Evolutionary conservation across 2,888 invertebrate species (phyloP), one percentile per base, ranked within the genome.

Genomic region (Acheta domesticus): DNA sequence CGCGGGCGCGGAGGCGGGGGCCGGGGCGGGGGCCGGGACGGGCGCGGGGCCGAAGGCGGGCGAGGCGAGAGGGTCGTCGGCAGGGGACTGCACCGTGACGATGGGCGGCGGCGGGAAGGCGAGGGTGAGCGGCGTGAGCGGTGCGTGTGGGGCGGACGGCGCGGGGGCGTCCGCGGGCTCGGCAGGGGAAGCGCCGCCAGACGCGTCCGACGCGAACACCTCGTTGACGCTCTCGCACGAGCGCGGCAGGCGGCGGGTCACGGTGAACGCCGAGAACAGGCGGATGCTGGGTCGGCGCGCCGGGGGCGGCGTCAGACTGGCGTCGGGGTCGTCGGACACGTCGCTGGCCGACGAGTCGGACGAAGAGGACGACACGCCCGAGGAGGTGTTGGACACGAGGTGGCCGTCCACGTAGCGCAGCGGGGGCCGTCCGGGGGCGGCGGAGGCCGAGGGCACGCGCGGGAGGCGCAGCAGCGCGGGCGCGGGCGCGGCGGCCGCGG

Each of bases 311-410:
- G 62, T 62, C 62, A 62, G 62, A 5, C 16, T n/a, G 62, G 62
- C 62, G 62, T 62, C 62, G 62, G 62, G 62, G 62, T 62, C 62
- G 62, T 62, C 62, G 62, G 62, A 62, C n/a, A 62, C 89, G 83
- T 85, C 83, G 74, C 83, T 83, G 21, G 80, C 82, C 36, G 83
- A 82, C 19, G 84, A 84, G 74, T 84, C 83, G 76, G 85, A 85
- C 16, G 80, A 75, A n/a, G 48, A 75, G 8, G 82, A 82, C 14
- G 82, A 81, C 12, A 80, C 77, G 36, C 79, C 79, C 20, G 81
- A 81, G 20, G 81, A 81, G 48, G 75, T 76, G 74, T 82, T 82
- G 11, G 86, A 85, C 79, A 85, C 85, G 5, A 82, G 81, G 75
- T 81, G 82, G 8, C 83, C 82, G 48, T 83, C 83, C 11, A 83